Conservation (phyloP, 2,113 vertebrate genomes). For the Rhegmatorhina hoffmannsi region DNA sequence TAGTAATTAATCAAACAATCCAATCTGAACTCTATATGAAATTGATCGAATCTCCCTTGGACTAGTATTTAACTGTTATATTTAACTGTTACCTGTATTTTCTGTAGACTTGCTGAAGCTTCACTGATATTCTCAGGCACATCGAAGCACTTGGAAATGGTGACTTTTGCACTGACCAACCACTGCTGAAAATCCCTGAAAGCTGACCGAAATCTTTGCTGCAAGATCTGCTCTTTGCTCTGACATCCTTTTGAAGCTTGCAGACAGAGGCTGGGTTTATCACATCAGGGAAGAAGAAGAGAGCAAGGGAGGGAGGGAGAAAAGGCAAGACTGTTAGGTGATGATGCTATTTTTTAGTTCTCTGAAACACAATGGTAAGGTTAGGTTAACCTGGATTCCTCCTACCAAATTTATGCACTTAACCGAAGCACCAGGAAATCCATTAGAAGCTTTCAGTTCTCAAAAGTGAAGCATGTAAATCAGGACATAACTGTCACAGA, state of each 20-base stretch:
- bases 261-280: constrained; percentile 85
- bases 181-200: constrained; percentile 95
- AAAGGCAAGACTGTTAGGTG: constrained; percentile 27
- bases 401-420: constrained; percentile 14
- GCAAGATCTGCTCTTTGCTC: constrained; percentile 93
- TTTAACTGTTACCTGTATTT: constrained; percentile 86
- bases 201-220: constrained; percentile 88
- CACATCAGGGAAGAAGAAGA: constrained; percentile 13
- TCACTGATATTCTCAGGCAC: constrained; percentile 88
- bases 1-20: not conserved
- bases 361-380: not conserved
- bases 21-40: not conserved
- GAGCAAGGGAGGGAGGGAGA: not conserved
- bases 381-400: constrained; percentile 5
- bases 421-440: constrained; percentile 8
- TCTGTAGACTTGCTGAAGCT: constrained; percentile 84
- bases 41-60: not conserved
- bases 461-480: not conserved
- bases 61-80: not conserved
- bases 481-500: not conserved
- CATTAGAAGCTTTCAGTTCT: constrained; percentile 9
- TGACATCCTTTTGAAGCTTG: constrained; percentile 93
- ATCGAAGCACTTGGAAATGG: constrained; percentile 94
- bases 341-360: not conserved
- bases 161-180: constrained; percentile 92